A percentile compares a stretch with the other conserved stretches of the same genome.
Evolutionary conservation across 2,888 invertebrate species (phyloP).

Genomic region (Invenusta paracnida): DNA sequence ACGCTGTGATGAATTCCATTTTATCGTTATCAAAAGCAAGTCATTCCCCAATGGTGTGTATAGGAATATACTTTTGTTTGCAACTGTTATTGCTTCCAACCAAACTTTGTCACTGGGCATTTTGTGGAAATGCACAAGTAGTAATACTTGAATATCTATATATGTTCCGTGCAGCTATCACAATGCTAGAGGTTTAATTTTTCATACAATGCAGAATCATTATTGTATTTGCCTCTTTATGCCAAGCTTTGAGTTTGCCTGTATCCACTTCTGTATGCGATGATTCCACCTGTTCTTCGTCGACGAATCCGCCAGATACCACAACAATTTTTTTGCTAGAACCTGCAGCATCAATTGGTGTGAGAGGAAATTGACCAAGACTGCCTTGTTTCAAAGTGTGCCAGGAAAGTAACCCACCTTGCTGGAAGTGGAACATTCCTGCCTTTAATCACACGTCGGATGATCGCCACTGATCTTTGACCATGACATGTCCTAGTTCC

Average conservation of each 20-base stretch:
- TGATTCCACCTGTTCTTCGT: conserved; percentile 14
- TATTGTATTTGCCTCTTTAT: conserved; percentile 33
- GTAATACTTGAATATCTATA: conserved; percentile 37
- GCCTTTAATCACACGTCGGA: conserved; percentile 4
- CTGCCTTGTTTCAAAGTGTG: not conserved
- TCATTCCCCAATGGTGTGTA: conserved; percentile 15
- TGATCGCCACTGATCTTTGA: conserved; percentile 16
- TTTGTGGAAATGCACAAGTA: conserved; percentile 38
- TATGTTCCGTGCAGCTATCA: conserved; percentile 35
- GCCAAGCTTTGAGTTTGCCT: not conserved
- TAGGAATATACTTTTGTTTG: conserved; percentile 21
- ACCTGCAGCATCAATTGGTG: not conserved
- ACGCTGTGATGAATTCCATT: conserved; percentile 5
- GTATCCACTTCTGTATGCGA: conserved; percentile 34
- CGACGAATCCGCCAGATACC: conserved; percentile 32
- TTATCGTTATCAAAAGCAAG: not conserved
- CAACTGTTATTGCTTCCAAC: conserved; percentile 29
- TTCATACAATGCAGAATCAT: conserved; percentile 25
- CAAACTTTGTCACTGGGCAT: conserved; percentile 30
- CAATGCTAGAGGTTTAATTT: conserved; percentile 16
- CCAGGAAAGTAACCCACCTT: not conserved
- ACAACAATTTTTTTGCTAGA: conserved; percentile 23
- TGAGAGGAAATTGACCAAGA: not conserved
- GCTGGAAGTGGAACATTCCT: not conserved
- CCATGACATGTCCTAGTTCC: not conserved